Evolutionary conservation across 1,140 invertebrate genomes (phyloP), one percentile per base, ranked within the genome.

Genomic region (Anastatus disparis): DNA sequence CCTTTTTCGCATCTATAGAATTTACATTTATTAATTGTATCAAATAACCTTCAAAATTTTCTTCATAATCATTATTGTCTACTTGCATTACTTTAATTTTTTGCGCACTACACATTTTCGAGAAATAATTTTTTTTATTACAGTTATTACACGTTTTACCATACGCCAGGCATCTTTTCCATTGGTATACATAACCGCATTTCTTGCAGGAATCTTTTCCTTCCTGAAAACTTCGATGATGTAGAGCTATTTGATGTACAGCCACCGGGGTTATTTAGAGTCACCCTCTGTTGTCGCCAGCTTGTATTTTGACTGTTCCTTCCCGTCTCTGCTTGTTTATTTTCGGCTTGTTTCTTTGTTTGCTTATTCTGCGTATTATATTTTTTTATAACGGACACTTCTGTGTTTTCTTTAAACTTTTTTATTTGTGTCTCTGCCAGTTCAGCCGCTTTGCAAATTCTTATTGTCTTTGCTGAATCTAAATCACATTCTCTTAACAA

Each of bases 401-500:
- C 55, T 22, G 0, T 63, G 46, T n/a, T n/a, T n/a, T n/a, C n/a
- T n/a, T n/a, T n/a, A n/a, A n/a, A n/a, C n/a, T n/a, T n/a, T n/a
- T n/a, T 20, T 65, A 46, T 17, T 71, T 64, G 3, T 58, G 50
- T 44, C 64, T 29, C 31, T 62, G 15, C 13, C 71, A 31, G 3
- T 69, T 20, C 38, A 66, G 17, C 27, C 74, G 72, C 0, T 65
- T 59, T 12, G 55, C 72, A 74, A 13, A 75, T 73, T n/a, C 76
- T 58, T 9, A 79, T 61, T 31, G 75, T 75, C 68, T 79, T 76
- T 53, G 42, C 42, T 20, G 82, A 35, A 7, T 74, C 79, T 9
- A 84, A 59, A 31, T 76, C 70, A 13, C 44, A 17, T 26, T 79
- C 78, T 22, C 78, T 56, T 58, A 84, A 72, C 20, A 86, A 65